Evolutionary conservation across 2,113 vertebrate species (phyloP).

Genomic region (Microcebus ravelobensis): DNA sequence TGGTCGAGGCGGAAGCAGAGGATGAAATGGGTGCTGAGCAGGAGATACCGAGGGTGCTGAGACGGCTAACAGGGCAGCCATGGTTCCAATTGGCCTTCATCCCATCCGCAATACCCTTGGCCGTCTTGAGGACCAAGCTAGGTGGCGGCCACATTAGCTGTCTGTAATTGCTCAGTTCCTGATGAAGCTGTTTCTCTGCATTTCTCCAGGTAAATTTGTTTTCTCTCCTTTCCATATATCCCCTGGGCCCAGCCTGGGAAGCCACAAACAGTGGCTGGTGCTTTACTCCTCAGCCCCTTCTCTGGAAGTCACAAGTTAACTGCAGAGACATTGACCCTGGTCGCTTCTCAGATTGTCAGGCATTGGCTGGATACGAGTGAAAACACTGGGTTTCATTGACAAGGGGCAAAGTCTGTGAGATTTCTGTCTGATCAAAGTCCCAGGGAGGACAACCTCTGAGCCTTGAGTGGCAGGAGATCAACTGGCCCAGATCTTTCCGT

Average conservation of each 20-base stretch:
- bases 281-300: background rate
- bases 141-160: background rate
- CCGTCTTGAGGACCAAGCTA: background rate
- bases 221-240: background rate
- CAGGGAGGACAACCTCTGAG: background rate
- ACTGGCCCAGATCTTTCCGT: background rate
- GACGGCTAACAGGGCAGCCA: background rate
- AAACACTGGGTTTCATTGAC: background rate
- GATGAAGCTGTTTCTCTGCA: background rate
- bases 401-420: background rate
- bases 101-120: background rate
- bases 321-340: background rate
- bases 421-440: background rate
- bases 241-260: background rate
- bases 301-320: background rate
- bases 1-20: background rate
- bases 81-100: background rate
- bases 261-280: background rate
- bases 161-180: background rate
- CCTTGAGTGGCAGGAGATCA: background rate
- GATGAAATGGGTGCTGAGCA: too few species aligned
- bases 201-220: background rate
- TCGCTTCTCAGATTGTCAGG: background rate
- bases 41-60: background rate
- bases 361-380: background rate